Percentiles rank a stretch among this genome's conserved stretches.
Evolutionary conservation across 2,797 vertebrate genomes (phyloP).

Genomic region (Hoplostethus mediterraneus): DNA sequence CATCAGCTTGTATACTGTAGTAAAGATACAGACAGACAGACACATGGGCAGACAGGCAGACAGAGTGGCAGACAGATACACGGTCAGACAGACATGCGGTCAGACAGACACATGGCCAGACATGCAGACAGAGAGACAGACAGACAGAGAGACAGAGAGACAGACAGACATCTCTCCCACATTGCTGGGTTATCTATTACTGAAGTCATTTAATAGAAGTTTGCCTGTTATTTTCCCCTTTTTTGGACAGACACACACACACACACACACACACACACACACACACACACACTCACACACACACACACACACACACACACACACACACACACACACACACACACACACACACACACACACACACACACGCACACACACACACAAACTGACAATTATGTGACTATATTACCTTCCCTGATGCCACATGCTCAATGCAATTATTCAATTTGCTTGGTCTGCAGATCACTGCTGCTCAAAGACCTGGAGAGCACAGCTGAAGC

Average conservation of each 20-base stretch:
- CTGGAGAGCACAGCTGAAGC: constrained; percentile 33
- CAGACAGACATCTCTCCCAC: too few species aligned
- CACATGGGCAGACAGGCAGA: background rate
- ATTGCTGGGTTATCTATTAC: background rate
- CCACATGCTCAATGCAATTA: constrained; percentile 69
- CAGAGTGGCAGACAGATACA: background rate
- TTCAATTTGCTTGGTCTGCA: constrained; percentile 71
- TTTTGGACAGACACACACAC: background rate
- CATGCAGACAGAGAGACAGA: too few species aligned
- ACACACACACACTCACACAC: constrained; percentile 4
- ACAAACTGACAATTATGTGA: constrained; percentile 61
- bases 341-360: background rate
- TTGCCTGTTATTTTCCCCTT: too few species aligned
- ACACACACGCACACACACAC: constrained; percentile 1
- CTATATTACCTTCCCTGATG: constrained; percentile 68
- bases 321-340: background rate
- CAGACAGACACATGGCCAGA: background rate
- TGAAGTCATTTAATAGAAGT: background rate
- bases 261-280: background rate
- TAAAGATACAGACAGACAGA: background rate
- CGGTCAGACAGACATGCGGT: too few species aligned
- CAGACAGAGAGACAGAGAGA: background rate
- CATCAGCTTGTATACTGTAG: background rate
- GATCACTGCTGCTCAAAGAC: constrained; percentile 55
- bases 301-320: background rate